Conservation (phyloP, 2,113 vertebrate species). For the Cromileptes altivelis region DNA sequence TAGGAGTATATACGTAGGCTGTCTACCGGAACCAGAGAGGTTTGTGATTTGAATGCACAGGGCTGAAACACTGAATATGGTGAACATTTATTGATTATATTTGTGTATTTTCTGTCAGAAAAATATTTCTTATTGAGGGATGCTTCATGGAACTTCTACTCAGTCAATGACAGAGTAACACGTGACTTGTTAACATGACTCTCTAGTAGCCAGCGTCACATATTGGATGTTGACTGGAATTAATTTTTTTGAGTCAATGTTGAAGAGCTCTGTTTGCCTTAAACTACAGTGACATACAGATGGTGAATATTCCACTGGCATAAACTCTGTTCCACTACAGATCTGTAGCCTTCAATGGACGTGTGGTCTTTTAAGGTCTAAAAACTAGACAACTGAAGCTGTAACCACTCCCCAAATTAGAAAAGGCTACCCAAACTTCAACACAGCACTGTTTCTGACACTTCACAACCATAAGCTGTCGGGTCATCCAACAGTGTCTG, state of each 20-base stretch:
- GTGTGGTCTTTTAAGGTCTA: not conserved
- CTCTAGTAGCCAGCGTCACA: not conserved
- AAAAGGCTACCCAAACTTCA: not conserved
- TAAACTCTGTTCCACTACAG: not conserved
- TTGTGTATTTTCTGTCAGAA: not conserved
- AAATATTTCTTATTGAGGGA: no score
- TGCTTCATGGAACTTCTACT: not conserved
- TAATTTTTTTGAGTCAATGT: conserved; percentile 17
- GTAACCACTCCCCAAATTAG: no score
- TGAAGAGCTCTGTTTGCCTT: not conserved
- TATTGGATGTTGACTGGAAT: not conserved
- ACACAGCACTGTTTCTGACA: not conserved
- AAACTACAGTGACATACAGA: not conserved
- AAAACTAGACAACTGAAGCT: no score
- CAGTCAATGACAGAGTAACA: not conserved
- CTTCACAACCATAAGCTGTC: no score
- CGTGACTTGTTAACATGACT: not conserved
- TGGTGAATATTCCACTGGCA: not conserved
- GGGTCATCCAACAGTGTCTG: no score
- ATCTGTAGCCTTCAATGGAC: not conserved
- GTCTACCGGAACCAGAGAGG: not conserved
- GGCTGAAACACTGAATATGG: no score
- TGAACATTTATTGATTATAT: not conserved
- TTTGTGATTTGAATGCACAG: not conserved
- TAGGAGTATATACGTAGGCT: not conserved